Conservation (phyloP, 2,113 vertebrate genomes). For the Cairina moschata region DNA sequence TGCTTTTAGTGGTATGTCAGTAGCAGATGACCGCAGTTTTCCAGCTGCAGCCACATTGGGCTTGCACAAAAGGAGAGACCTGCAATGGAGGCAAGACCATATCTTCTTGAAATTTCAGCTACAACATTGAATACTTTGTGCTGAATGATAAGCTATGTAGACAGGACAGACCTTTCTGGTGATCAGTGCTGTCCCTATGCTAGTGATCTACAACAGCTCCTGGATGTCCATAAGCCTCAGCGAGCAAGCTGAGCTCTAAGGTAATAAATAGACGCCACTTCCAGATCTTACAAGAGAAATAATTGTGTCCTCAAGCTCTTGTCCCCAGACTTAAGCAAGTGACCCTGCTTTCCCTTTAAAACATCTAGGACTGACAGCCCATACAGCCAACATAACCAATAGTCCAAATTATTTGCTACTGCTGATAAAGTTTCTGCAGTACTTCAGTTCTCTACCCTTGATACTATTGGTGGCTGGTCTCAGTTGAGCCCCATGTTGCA, state of each 20-base stretch:
- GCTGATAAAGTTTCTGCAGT: not conserved
- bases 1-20: not conserved
- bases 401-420: not conserved
- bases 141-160: not conserved
- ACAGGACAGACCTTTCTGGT: not conserved
- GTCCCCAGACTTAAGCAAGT: not conserved
- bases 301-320: not conserved
- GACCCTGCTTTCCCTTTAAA: not conserved
- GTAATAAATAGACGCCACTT: not conserved
- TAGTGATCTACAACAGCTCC: not conserved
- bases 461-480: not conserved
- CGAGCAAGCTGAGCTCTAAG: not conserved
- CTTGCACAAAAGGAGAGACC: not conserved
- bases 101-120: not conserved
- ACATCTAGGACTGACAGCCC: accelerated
- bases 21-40: not conserved
- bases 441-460: not conserved
- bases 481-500: not conserved
- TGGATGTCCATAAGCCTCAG: not conserved
- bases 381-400: not conserved
- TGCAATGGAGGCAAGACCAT: not conserved
- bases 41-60: not conserved
- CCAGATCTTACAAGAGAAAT: not conserved
- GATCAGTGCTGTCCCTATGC: not conserved
- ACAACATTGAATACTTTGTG: not conserved